These are phyloP conservation scores for Notiomystis cincta DNA, from an alignment of 2,113 vertebrate genomes.

Conservation along the genomic window DNA sequence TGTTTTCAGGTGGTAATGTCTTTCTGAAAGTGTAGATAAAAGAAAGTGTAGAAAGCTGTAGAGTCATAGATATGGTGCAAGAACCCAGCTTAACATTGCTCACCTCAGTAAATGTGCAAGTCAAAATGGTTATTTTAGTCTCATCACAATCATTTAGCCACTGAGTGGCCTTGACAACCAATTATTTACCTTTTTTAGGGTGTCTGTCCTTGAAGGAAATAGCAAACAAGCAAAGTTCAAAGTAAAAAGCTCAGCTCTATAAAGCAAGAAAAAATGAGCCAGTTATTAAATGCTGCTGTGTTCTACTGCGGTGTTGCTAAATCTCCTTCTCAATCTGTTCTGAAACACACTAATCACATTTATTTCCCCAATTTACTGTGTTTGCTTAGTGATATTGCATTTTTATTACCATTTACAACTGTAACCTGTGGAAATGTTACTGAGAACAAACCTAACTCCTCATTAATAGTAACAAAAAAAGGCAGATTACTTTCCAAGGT, in stretches of 20 bases:
- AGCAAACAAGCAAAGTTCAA: neutral
- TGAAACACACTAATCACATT: neutral
- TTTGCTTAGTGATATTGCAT: neutral
- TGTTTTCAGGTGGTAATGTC: neutral
- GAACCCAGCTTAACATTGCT: neutral
- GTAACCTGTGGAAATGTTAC: neutral
- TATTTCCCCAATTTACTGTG: neutral
- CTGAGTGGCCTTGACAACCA: neutral
- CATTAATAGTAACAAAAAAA: constrained; percentile 21
- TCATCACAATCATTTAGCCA: neutral
- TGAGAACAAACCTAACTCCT: neutral
- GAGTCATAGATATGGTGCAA: neutral
- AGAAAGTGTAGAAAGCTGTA: no score
- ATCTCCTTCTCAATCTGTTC: neutral
- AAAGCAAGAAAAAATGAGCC: neutral
- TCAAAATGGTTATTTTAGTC: neutral
- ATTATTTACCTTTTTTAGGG: neutral
- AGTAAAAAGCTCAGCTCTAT: neutral
- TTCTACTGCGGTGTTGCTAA: neutral
- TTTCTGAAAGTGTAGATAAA: neutral
- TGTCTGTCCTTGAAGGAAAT: neutral
- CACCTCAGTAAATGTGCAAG: neutral
- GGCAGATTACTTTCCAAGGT: constrained; percentile 13
- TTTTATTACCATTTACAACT: constrained; percentile 13
- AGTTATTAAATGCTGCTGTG: neutral